These are phyloP conservation scores for Eupristina koningsbergeri DNA, from an alignment of 1,140 invertebrate species.

Conservation along the genomic window DNA sequence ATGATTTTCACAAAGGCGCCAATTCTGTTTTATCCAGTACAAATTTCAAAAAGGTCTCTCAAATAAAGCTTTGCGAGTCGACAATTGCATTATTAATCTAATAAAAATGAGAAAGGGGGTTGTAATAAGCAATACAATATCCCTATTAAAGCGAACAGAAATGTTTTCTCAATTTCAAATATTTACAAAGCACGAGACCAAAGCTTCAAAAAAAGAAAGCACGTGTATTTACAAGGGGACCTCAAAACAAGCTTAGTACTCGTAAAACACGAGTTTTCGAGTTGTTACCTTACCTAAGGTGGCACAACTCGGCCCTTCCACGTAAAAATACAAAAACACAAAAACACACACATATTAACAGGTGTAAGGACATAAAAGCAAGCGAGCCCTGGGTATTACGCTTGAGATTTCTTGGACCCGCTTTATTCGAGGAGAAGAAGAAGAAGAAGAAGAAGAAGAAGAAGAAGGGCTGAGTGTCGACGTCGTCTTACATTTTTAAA, in stretches of 20 bases:
- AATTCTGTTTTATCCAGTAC: not conserved
- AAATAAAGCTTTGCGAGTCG: not conserved
- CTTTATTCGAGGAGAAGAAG: not conserved
- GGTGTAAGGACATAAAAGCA: not conserved
- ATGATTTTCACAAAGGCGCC: not conserved
- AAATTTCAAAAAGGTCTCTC: not conserved
- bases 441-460: not conserved
- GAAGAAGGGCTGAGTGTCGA: slow-evolving; percentile 5
- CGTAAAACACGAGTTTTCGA: not conserved
- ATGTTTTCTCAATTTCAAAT: not conserved
- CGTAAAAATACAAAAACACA: too few relatives aligned
- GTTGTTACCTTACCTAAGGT: not conserved
- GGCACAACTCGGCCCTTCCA: slow-evolving; percentile 23
- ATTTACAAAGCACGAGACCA: not conserved
- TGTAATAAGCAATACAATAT: not conserved
- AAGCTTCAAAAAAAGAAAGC: not conserved
- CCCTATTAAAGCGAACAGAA: not conserved
- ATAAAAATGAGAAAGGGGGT: not conserved
- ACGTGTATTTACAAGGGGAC: not conserved
- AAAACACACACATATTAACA: too few relatives aligned
- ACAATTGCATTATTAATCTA: not conserved
- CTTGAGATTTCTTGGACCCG: slow-evolving; percentile 12
- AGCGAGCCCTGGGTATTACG: not conserved
- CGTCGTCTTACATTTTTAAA: slow-evolving; percentile 48
- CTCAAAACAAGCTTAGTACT: not conserved